A percentile compares a stretch with the other conserved stretches of the same genome.
These are phyloP conservation scores for Paramisgurnus dabryanus DNA, from an alignment of 2,113 vertebrate genomes.

Conservation along the genomic window DNA sequence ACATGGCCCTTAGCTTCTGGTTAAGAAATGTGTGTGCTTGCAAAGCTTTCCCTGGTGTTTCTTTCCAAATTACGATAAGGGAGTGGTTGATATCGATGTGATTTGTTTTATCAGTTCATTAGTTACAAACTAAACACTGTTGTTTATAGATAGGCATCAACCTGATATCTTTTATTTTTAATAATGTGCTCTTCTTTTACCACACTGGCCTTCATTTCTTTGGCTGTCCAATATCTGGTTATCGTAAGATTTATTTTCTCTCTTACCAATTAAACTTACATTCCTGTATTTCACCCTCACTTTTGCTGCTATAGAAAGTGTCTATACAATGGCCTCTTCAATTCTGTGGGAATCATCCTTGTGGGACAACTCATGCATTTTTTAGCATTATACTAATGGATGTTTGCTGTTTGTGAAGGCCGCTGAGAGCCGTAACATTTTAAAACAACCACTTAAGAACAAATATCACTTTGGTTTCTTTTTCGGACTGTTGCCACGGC, in stretches of 20 bases:
- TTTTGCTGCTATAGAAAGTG: slow-evolving; percentile 33
- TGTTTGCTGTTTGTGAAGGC: slow-evolving; percentile 42
- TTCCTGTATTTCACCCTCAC: slow-evolving; percentile 20
- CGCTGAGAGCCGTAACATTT: slow-evolving; percentile 39
- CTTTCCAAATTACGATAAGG: slow-evolving; percentile 1
- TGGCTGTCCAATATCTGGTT: slow-evolving; percentile 1
- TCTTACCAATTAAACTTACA: neutral
- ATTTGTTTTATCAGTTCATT: neutral
- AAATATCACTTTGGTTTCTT: slow-evolving; percentile 10
- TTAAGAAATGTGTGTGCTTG: slow-evolving; percentile 45
- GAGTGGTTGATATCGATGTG: slow-evolving; percentile 3
- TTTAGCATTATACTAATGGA: slow-evolving; percentile 58
- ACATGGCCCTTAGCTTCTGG: slow-evolving; percentile 40
- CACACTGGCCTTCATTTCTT: slow-evolving; percentile 26
- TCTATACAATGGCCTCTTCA: slow-evolving; percentile 48
- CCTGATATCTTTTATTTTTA: too few relatives aligned
- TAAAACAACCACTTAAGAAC: slow-evolving; percentile 43
- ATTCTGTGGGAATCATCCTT: slow-evolving; percentile 54
- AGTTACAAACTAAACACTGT: neutral
- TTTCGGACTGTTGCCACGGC: neutral
- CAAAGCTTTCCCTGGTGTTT: slow-evolving; percentile 15
- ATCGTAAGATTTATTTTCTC: neutral
- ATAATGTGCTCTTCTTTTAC: neutral
- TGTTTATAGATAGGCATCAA: too few relatives aligned
- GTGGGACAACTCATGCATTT: slow-evolving; percentile 55